phyloP scores from a whole-genome alignment of 2,888 invertebrate genomes.

The Drosophila tripunctata region DNA sequence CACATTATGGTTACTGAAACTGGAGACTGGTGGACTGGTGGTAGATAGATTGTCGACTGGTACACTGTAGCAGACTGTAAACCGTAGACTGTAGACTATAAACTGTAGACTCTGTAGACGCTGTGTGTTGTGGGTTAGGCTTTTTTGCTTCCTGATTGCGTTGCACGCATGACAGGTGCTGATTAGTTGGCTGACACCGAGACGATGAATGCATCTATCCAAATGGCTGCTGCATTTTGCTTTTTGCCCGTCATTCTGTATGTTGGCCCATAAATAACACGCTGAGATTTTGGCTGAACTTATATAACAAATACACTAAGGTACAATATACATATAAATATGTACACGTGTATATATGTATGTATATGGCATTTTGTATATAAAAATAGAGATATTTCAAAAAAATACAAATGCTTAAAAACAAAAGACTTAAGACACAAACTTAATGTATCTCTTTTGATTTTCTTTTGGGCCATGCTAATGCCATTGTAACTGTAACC shows the following conservation, averaged over 20 bases:
- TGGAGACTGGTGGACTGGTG: constrained; percentile 9
- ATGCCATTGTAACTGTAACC: constrained; percentile 59
- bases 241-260: constrained; percentile 45
- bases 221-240: constrained; percentile 38
- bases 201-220: constrained; percentile 44
- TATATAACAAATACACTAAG: constrained; percentile 28
- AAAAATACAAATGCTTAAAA: neutral
- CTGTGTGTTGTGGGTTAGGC: constrained; percentile 40
- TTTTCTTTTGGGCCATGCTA: constrained; percentile 37
- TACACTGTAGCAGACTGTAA: no score
- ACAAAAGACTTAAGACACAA: constrained; percentile 70
- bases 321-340: neutral
- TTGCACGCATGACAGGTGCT: constrained; percentile 73
- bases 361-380: no score
- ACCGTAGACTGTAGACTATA: neutral
- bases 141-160: constrained; percentile 71
- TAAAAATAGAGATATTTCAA: constrained; percentile 1
- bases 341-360: no score
- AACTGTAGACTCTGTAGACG: constrained; percentile 2
- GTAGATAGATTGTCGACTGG: no score
- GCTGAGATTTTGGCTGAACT: constrained; percentile 18
- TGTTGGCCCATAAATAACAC: constrained; percentile 61
- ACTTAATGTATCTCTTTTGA: constrained; percentile 45
- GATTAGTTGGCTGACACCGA: constrained; percentile 65
- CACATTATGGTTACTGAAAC: constrained; percentile 35